Conservation (phyloP, 2,888 invertebrate species). For the Orchesella flavescens region DNA sequence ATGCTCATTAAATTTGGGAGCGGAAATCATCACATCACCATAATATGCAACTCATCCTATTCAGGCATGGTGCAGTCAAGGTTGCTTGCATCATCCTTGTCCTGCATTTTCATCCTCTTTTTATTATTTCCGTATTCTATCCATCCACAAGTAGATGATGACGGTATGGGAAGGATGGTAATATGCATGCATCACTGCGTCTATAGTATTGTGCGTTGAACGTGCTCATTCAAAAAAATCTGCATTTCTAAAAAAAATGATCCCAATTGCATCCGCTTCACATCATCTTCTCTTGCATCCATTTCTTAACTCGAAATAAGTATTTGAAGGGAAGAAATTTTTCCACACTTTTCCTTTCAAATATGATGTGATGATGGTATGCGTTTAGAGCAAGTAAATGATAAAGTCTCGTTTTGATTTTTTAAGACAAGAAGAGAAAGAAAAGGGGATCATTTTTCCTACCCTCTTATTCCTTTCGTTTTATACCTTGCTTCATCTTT, state of each 20-base stretch:
- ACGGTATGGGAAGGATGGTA: too few relatives aligned
- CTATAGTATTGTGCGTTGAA: too few relatives aligned
- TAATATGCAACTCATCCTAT: not conserved
- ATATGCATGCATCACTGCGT: too few relatives aligned
- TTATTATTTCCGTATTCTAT: too few relatives aligned
- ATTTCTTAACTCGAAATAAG: too few relatives aligned
- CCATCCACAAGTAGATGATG: too few relatives aligned
- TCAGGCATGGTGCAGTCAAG: conserved; percentile 3
- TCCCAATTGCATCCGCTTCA: not conserved
- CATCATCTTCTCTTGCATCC: not conserved
- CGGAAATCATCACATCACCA: not conserved
- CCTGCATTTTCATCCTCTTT: not conserved
- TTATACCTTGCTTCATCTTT: conserved; percentile 30
- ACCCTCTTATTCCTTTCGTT: conserved; percentile 15
- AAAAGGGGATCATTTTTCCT: not conserved
- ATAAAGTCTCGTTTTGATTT: conserved; percentile 49
- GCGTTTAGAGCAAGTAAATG: not conserved
- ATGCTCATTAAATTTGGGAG: not conserved
- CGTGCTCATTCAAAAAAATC: too few relatives aligned
- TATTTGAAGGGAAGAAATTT: conserved; percentile 23
- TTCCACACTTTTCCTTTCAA: conserved; percentile 35
- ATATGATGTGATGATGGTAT: too few relatives aligned
- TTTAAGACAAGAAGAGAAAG: not conserved
- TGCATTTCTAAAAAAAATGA: too few relatives aligned
- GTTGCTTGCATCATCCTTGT: not conserved